phyloP scores from a whole-genome alignment of 2,888 invertebrate species.

The Dione vanillae region DNA sequence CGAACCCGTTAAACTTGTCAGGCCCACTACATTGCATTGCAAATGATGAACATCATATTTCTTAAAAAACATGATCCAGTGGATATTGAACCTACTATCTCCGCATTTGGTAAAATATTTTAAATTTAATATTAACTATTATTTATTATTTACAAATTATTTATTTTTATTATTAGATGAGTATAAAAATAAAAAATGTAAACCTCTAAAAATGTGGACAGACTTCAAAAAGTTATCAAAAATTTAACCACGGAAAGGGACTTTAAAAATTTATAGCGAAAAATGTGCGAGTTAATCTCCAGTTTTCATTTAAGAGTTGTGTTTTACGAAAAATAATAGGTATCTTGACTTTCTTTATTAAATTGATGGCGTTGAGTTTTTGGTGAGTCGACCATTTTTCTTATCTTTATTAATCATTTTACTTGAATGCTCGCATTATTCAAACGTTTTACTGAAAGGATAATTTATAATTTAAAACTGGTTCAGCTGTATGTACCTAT shows the following conservation, averaged over 20 bases:
- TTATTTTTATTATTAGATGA: background rate
- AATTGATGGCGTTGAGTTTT: conserved; percentile 56
- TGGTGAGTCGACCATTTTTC: conserved; percentile 49
- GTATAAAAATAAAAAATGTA: background rate
- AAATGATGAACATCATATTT: background rate
- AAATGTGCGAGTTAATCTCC: conserved; percentile 47
- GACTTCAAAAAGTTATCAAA: background rate
- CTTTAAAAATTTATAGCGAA: conserved; percentile 42
- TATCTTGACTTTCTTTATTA: conserved; percentile 56
- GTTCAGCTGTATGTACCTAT: too few relatives aligned
- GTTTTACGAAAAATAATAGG: conserved; percentile 57
- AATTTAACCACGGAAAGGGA: conserved; percentile 30
- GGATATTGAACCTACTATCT: background rate
- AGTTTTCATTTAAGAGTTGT: conserved; percentile 51
- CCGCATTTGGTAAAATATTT: background rate
- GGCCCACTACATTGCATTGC: too few relatives aligned
- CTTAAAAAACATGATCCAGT: background rate
- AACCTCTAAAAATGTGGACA: background rate
- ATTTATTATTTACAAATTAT: background rate
- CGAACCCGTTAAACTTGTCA: too few relatives aligned
- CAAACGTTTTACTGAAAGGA: conserved; percentile 35
- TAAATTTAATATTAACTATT: too few relatives aligned
- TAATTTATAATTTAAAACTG: conserved; percentile 12
- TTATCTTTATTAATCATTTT: conserved; percentile 54
- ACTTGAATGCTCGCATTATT: conserved; percentile 45